These are phyloP conservation scores for Cnemophilus loriae DNA, from an alignment of 2,113 vertebrate genomes.

Conservation along the genomic window DNA sequence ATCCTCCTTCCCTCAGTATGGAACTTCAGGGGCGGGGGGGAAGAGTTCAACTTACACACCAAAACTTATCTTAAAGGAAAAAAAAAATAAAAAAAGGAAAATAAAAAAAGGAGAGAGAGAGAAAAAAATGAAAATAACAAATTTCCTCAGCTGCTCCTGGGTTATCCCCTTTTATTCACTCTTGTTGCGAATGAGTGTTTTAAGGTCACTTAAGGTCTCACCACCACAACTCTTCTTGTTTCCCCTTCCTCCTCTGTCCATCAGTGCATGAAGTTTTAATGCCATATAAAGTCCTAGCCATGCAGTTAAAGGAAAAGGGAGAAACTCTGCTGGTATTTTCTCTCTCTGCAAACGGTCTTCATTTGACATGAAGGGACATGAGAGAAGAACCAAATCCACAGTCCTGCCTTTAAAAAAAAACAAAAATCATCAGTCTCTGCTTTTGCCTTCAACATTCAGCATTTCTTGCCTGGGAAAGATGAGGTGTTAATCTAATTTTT, in stretches of 20 bases:
- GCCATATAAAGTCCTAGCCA: slow-evolving; percentile 71
- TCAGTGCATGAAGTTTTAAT: slow-evolving; percentile 83
- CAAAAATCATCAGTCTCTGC: slow-evolving; percentile 48
- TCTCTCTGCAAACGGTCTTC: slow-evolving; percentile 73
- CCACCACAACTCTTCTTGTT: slow-evolving; percentile 34
- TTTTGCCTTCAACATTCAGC: slow-evolving; percentile 68
- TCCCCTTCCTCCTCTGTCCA: slow-evolving; percentile 57
- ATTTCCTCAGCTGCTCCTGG: slow-evolving; percentile 80
- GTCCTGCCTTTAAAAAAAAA: slow-evolving; percentile 39
- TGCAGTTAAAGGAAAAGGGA: slow-evolving; percentile 75
- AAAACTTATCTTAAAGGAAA: slow-evolving; percentile 75
- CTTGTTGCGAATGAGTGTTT: background rate
- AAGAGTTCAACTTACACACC: slow-evolving; percentile 74
- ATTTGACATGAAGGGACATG: slow-evolving; percentile 53
- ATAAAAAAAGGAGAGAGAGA: slow-evolving; percentile 39
- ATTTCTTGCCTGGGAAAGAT: slow-evolving; percentile 62
- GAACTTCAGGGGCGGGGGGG: slow-evolving; percentile 72
- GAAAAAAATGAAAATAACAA: slow-evolving; percentile 60
- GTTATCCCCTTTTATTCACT: slow-evolving; percentile 62
- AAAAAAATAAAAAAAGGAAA: slow-evolving; percentile 33
- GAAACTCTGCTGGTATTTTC: slow-evolving; percentile 74
- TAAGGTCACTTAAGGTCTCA: background rate
- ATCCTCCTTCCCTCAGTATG: slow-evolving; percentile 70
- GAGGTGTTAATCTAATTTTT: slow-evolving; percentile 51
- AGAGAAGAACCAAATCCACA: slow-evolving; percentile 56